Evolutionary conservation across 2,888 invertebrate genomes (phyloP).

Genomic region (Hartigia nigra): DNA sequence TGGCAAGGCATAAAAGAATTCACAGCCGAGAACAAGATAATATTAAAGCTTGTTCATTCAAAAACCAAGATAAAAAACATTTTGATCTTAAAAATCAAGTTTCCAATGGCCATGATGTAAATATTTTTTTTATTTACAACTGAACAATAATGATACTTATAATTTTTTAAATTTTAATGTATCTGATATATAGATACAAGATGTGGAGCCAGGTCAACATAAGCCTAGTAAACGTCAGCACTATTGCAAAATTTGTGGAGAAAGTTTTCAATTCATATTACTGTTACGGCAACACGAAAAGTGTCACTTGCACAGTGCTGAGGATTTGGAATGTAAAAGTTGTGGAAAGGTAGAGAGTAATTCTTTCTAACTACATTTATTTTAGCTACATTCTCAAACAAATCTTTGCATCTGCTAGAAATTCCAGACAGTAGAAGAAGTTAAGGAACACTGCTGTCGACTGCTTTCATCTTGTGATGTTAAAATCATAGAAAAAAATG

Average conservation of each 20-base stretch:
- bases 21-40: conserved; percentile 39
- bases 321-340: conserved; percentile 33
- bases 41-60: conserved; percentile 14
- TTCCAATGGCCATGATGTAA: conserved; percentile 34
- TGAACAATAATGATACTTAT: neutral
- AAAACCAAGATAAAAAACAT: conserved; percentile 18
- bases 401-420: conserved; percentile 16
- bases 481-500: neutral
- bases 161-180: conserved; percentile 6
- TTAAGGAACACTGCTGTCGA: conserved; percentile 32
- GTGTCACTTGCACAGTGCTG: conserved; percentile 39
- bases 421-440: conserved; percentile 35
- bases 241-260: conserved; percentile 60
- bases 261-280: conserved; percentile 54
- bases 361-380: neutral
- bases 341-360: conserved; percentile 39
- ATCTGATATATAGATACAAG: neutral
- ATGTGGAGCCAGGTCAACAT: conserved; percentile 14
- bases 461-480: neutral
- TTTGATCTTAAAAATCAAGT: conserved; percentile 21
- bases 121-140: conserved; percentile 6
- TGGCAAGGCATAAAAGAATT: conserved; percentile 54
- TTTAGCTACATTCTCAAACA: neutral
- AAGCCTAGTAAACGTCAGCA: conserved; percentile 48
- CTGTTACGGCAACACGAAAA: conserved; percentile 55